Base-by-base conservation (phyloP, 2,113 vertebrate species). In the Prionailurus bengalensis region DNA sequence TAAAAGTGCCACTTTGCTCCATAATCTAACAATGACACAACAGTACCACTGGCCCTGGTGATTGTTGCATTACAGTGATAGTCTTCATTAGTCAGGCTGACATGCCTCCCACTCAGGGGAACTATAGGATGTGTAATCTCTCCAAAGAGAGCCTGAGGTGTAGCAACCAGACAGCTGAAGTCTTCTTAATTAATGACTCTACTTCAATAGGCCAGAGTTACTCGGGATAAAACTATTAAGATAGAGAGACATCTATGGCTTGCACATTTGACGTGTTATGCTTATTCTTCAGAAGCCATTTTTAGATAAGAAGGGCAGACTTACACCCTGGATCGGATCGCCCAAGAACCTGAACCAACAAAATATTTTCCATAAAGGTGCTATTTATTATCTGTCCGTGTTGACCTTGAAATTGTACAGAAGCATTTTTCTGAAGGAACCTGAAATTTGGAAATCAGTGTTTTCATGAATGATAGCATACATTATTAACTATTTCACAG, bases 31-130 rank as follows among this genome's bases (percentile, higher is more conserved):
- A 39, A 15, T 8, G 15, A 29, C n/a, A 23, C n/a, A 55, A 79
- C 1, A 31, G 25, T 36, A n/a, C 42, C 27, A 9, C 71, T 74
- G 39, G 78, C 39, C 25, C 16, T 36, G 29, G 42, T 61, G 89
- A 70, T 58, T 51, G 65, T n/a, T 1, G 0, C 51, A 31, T 70
- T 85, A 7, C 19, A 65, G 45, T 84, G 95, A 94, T 85, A 71
- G 85, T 19, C n/a, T 93, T 97, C 85, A 96, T 97, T 98, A 98
- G 95, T 98, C 91, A 96, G 96, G 53, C 89, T 80, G 95, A 91
- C 85, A 48, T 91, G 0, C 0, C 48, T 97, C 87, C 96, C 63
- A 73, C 79, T 91, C 73, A 82, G 51, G 39, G n/a, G 66, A 97
- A 91, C 71, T 78, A 21, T 42, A 79, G 96, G 78, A 92, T 94